Percentiles rank a stretch among this genome's conserved stretches.
These are phyloP conservation scores for Campoplex capitator DNA, from an alignment of 2,888 invertebrate genomes.

Conservation along the genomic window DNA sequence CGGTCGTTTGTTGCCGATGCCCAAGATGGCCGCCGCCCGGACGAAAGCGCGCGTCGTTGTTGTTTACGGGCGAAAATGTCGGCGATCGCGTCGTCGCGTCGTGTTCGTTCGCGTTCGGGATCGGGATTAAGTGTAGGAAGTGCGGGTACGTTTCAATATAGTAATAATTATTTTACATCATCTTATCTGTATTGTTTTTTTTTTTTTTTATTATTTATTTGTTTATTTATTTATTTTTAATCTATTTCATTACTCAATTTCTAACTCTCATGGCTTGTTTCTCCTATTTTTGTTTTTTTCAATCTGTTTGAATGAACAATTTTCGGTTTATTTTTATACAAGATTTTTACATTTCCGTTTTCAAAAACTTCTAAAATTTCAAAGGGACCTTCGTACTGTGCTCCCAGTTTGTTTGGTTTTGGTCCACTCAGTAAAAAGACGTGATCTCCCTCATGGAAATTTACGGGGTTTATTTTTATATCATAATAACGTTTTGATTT, in stretches of 20 bases:
- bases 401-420: constrained; percentile 58
- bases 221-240: not conserved
- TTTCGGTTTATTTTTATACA: constrained; percentile 30
- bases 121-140: too few species aligned
- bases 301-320: constrained; percentile 26
- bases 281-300: constrained; percentile 15
- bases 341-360: constrained; percentile 51
- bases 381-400: constrained; percentile 63
- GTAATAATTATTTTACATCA: too few species aligned
- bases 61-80: too few species aligned
- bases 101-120: too few species aligned
- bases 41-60: too few species aligned
- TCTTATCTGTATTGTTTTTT: too few species aligned
- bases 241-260: too few species aligned
- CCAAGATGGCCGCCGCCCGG: too few species aligned
- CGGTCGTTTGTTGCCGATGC: too few species aligned
- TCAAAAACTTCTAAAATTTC: constrained; percentile 56
- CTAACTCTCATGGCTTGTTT: not conserved
- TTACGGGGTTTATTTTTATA: constrained; percentile 45
- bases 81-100: too few species aligned
- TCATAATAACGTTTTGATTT: constrained; percentile 64
- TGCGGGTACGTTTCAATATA: too few species aligned
- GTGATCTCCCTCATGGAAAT: constrained; percentile 56
- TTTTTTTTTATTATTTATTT: too few species aligned
- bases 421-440: constrained; percentile 61